A percentile compares a stretch with the other conserved stretches of the same genome.
Evolutionary conservation across 2,888 invertebrate species (phyloP).

Genomic region (Diarsia rubi): DNA sequence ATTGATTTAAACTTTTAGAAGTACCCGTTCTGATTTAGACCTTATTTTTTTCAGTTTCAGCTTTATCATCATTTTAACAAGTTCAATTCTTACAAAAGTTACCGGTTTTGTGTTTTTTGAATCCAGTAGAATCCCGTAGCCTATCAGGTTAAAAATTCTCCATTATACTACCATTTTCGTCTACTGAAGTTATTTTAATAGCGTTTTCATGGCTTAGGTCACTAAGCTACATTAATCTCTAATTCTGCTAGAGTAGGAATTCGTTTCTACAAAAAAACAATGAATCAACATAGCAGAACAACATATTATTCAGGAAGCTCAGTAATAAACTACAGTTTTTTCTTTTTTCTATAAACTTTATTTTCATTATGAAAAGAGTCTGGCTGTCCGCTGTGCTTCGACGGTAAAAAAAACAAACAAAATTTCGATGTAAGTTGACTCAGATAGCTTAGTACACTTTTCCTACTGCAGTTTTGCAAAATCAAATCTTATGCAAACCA

Average conservation of each 20-base stretch:
- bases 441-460: no score
- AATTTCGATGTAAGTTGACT: not conserved
- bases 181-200: not conserved
- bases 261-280: not conserved
- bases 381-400: not conserved
- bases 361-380: not conserved
- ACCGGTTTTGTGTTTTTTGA: no score
- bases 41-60: not conserved
- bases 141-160: no score
- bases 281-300: conserved; percentile 8
- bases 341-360: conserved; percentile 1
- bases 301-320: conserved; percentile 6
- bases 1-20: conserved; percentile 10
- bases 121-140: no score
- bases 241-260: not conserved
- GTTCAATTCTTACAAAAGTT: no score
- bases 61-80: no score
- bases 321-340: conserved; percentile 18
- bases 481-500: no score
- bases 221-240: not conserved
- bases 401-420: not conserved
- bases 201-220: not conserved
- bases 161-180: no score
- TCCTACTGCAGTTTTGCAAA: no score
- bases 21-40: not conserved